These are phyloP conservation scores for Plusia festucae DNA, from an alignment of 2,888 invertebrate genomes.

Conservation along the genomic window DNA sequence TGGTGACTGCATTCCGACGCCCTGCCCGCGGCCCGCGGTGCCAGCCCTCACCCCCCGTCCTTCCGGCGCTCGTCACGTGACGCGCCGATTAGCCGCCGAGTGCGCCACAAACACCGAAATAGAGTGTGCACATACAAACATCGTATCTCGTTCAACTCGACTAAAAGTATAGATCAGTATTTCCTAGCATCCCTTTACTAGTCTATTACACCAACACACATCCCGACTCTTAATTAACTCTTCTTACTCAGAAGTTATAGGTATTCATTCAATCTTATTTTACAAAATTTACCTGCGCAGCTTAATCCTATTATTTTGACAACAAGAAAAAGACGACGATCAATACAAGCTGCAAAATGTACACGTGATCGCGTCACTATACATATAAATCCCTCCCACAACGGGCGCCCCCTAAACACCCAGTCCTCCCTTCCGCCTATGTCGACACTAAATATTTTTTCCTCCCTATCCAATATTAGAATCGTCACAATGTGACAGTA, in stretches of 20 bases:
- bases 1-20: constrained; percentile 88
- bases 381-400: constrained; percentile 85
- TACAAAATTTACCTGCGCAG: constrained; percentile 24
- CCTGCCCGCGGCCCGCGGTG: constrained; percentile 66
- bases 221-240: background rate
- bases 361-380: constrained; percentile 89
- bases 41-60: constrained; percentile 82
- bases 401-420: constrained; percentile 83
- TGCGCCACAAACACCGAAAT: constrained; percentile 87
- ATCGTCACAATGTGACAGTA: constrained; percentile 18
- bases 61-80: constrained; percentile 88
- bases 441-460: constrained; percentile 84
- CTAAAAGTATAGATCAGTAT: constrained; percentile 73
- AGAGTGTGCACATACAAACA: constrained; percentile 82
- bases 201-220: constrained; percentile 12
- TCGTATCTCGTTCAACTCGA: constrained; percentile 53
- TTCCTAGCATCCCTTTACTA: constrained; percentile 72
- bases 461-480: constrained; percentile 64
- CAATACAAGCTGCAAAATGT: constrained; percentile 88
- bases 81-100: constrained; percentile 87
- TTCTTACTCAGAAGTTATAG: background rate
- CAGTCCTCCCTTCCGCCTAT: constrained; percentile 76
- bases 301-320: constrained; percentile 59
- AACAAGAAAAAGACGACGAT: constrained; percentile 75
- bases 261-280: too few species aligned